Percentiles rank a stretch among this genome's conserved stretches.
phyloP scores from a whole-genome alignment of 2,113 vertebrate genomes.

The Lota lota region DNA sequence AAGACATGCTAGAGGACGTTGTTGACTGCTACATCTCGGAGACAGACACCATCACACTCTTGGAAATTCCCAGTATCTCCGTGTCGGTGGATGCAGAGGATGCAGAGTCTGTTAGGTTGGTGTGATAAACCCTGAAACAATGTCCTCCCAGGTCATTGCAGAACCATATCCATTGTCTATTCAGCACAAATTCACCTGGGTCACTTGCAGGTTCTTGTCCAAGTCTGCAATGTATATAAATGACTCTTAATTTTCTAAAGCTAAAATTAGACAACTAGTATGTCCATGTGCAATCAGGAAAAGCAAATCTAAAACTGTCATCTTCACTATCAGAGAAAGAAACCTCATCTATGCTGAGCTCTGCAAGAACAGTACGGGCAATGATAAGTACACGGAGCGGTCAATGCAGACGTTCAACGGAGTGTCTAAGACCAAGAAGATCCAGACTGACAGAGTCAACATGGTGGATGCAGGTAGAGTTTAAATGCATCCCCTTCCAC shows the following conservation, averaged over 20 bases:
- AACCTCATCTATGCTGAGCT: slow-evolving; percentile 73
- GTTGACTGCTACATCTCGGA: slow-evolving; percentile 75
- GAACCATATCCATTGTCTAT: too few species aligned
- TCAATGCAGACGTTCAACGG: slow-evolving; percentile 82
- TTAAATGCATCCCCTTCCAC: not conserved
- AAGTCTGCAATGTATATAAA: too few species aligned
- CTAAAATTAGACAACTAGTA: too few species aligned
- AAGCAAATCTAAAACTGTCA: not conserved
- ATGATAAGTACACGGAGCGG: slow-evolving; percentile 77
- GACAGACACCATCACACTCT: slow-evolving; percentile 76
- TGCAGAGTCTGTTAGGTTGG: slow-evolving; percentile 73
- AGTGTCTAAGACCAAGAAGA: slow-evolving; percentile 79
- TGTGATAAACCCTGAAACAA: slow-evolving; percentile 1
- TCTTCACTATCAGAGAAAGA: slow-evolving; percentile 61
- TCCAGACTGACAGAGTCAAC: slow-evolving; percentile 75
- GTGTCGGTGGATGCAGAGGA: slow-evolving; percentile 76
- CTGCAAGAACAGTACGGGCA: slow-evolving; percentile 72
- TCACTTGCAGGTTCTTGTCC: too few species aligned
- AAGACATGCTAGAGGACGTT: slow-evolving; percentile 70
- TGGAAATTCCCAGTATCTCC: slow-evolving; percentile 72
- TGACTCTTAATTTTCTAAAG: not conserved
- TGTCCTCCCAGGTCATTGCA: too few species aligned
- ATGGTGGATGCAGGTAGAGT: slow-evolving; percentile 78
- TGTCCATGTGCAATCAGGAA: too few species aligned
- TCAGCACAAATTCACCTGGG: too few species aligned